Percentiles rank a stretch among this genome's conserved stretches.
Evolutionary conservation across 1,140 invertebrate genomes (phyloP).

Genomic region (Penaeus japonicus): DNA sequence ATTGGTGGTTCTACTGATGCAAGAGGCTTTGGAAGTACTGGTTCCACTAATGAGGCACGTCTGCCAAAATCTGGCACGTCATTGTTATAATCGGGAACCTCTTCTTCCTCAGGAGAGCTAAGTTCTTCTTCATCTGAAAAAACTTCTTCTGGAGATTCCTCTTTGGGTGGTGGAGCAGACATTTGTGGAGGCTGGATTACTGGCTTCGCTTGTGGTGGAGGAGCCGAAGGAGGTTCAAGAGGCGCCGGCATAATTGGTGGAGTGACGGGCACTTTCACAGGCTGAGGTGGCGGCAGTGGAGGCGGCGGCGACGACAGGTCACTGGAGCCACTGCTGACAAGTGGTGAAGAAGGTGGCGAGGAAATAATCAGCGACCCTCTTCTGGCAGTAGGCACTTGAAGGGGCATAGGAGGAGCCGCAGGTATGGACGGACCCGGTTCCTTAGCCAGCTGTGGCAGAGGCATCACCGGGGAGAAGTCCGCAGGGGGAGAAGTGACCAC

Average conservation of each 20-base stretch:
- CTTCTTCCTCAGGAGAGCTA: no score
- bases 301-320: slow-evolving; percentile 45
- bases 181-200: neutral
- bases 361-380: slow-evolving; percentile 56
- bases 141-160: no score
- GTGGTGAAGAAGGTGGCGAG: slow-evolving; percentile 60
- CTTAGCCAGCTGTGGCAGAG: slow-evolving; percentile 28
- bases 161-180: no score
- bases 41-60: no score
- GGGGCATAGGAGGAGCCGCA: slow-evolving; percentile 62
- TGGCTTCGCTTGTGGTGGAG: neutral
- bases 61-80: no score
- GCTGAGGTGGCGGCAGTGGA: slow-evolving; percentile 41
- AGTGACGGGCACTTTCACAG: slow-evolving; percentile 26
- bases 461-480: slow-evolving; percentile 21
- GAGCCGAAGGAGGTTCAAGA: neutral
- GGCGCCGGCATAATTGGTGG: neutral
- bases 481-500: slow-evolving; percentile 60
- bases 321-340: slow-evolving; percentile 23
- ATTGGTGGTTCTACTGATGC: no score
- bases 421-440: slow-evolving; percentile 45
- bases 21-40: no score
- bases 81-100: no score
- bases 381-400: slow-evolving; percentile 66
- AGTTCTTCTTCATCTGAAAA: no score